Evolutionary conservation across 1,140 invertebrate genomes (phyloP), one percentile per base, ranked within the genome.

Genomic region (Calephelis virginiensis): DNA sequence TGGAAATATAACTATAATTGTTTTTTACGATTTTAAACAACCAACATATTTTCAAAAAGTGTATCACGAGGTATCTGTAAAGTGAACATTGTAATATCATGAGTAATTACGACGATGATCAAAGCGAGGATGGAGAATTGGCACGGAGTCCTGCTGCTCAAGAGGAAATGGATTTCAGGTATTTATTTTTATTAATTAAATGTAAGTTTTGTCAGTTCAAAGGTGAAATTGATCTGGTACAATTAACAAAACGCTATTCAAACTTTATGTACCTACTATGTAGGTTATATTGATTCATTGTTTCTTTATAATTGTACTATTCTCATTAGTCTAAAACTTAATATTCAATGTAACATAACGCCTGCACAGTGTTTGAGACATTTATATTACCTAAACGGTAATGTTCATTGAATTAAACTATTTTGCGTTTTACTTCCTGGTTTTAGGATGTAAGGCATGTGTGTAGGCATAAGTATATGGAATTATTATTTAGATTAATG

Each of bases 121-220:
- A 95, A 90, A 95, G 94, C 82, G 94, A 95, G 82, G 94, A 95
- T 86, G 94, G 94, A 71, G 94, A 95, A 92, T 92, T 95, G 78
- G 93, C 94, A 66, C 94, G 93, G 75, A 95, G 94, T 83, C 94
- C 94, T 70, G 92, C 94, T 69, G 92, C 93, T 72, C 91, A 92
- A 74, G 92, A 94, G 72, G 93, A 93, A 71, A 90, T 93, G 89
- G 93, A 94, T 82, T 94, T 94, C 72, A 94, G 93, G 94, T 94
- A 86, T 87, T 70, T 74, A 46, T 48, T 64, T 61, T 61, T 47
- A 40, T n/a, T 49, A 14, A 38, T 43, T 67, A 8, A 50, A 40
- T 11, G n/a, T 12, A n/a, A n/a, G 38, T 59, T 38, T 38, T 59
- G 8, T 5, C 8, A 38, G 3, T 8, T 13, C 5, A 6, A 8